These are phyloP conservation scores for Micrasema longulum DNA, from an alignment of 1,140 invertebrate genomes.

Conservation along the genomic window DNA sequence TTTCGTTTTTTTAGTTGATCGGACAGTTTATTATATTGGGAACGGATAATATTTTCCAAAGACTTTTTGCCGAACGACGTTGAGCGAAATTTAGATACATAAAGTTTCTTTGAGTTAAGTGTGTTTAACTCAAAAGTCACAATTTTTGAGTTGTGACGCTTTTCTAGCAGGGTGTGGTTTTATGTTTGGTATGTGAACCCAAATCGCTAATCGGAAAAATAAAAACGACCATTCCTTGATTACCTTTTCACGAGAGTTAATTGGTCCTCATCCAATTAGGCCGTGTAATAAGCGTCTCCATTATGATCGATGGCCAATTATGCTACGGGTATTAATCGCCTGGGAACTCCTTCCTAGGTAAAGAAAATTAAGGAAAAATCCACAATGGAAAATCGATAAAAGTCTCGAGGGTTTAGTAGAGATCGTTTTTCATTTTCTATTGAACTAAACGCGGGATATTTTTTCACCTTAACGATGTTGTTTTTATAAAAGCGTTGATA, in stretches of 20 bases:
- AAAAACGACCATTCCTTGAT: background rate
- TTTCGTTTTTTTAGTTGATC: no score
- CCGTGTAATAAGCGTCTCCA: constrained; percentile 9
- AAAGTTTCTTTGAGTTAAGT: background rate
- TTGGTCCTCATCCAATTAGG: constrained; percentile 19
- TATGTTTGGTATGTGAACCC: background rate
- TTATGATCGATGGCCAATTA: constrained; percentile 29
- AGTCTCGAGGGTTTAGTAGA: background rate
- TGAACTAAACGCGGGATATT: background rate
- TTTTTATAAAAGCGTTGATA: background rate
- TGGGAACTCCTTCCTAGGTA: background rate
- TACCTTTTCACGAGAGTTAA: background rate
- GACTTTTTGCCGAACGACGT: no score
- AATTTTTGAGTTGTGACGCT: no score
- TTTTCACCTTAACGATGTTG: background rate
- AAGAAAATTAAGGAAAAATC: background rate
- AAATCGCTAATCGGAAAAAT: background rate
- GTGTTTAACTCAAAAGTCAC: background rate
- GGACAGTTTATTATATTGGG: no score
- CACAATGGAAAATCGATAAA: background rate
- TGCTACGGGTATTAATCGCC: background rate
- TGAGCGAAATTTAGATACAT: no score
- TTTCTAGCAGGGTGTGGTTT: no score
- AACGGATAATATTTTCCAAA: no score
- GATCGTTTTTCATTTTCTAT: background rate